These are phyloP conservation scores for Suillia variegata DNA, from an alignment of 2,888 invertebrate genomes.

Conservation along the genomic window DNA sequence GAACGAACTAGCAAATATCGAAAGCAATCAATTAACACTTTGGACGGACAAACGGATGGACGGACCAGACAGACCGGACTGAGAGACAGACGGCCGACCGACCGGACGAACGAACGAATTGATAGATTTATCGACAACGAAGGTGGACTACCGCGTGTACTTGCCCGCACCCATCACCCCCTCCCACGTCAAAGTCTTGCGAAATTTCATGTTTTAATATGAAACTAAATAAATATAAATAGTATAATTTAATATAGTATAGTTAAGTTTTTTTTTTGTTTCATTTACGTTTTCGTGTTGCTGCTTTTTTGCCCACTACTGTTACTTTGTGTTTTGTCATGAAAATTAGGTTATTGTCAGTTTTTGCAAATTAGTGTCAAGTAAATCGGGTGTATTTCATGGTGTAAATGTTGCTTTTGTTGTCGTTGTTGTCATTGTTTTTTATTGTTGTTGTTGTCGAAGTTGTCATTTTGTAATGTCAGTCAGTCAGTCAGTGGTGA, in stretches of 20 bases:
- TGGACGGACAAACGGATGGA: too few relatives aligned
- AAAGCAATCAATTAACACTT: background rate
- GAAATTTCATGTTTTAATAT: too few relatives aligned
- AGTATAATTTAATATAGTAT: too few relatives aligned
- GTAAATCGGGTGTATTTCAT: conserved; percentile 36
- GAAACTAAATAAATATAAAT: too few relatives aligned
- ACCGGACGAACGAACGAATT: background rate
- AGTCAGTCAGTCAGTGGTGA: background rate
- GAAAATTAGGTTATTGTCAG: conserved; percentile 35
- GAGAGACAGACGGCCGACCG: background rate
- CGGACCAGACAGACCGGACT: background rate
- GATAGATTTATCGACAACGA: too few relatives aligned
- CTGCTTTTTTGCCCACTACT: too few relatives aligned
- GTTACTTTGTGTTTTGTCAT: too few relatives aligned
- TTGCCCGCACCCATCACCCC: too few relatives aligned
- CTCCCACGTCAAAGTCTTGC: too few relatives aligned
- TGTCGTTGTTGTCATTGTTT: conserved; percentile 4
- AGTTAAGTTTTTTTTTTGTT: too few relatives aligned
- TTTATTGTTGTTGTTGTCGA: background rate
- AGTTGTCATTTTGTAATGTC: background rate
- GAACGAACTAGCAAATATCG: background rate
- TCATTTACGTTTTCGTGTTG: too few relatives aligned
- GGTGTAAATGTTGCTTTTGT: conserved; percentile 36
- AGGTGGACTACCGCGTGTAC: too few relatives aligned
- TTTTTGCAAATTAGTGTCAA: conserved; percentile 53